Base-by-base conservation (phyloP, 2,888 invertebrate species). In the Anoplius nigerrimus region DNA sequence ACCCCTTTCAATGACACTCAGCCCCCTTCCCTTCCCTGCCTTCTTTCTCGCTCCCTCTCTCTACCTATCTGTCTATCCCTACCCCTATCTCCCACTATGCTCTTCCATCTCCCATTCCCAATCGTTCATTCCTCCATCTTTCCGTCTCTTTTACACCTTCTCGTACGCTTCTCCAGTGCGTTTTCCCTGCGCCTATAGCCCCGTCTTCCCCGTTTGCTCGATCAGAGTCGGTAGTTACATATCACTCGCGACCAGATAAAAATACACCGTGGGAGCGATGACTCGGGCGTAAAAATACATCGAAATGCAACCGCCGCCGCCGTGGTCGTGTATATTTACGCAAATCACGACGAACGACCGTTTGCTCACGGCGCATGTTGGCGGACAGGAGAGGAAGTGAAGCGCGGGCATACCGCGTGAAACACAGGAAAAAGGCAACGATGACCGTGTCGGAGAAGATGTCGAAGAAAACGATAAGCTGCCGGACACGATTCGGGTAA, bases 191-290 rank as follows among this genome's bases (percentile, higher is more conserved):
- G 48, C 20, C 55, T 62, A 55, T 52, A 43, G 56, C 56, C 13
- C 13, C 43, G 46, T 16, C 34, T 59, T 51, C 62, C 52, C 60
- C 71, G 73, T 71, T 58, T 34, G 34, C 34, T 34, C 34, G 34
- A 34, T 34, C 34, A 34, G 34, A 57, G 64, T 58, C 56, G 62
- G 69, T 69, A 74, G 80, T 82, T 81, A 79, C 81, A 80, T 84
- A 84, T 84, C 84, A 82, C 79, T 79, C 78, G 74, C 63, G 63
- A 18, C 22, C 48, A 75, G 82, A 83, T 83, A 87, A 88, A 88
- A 88, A 88, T 88, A 88, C 84, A 84, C 82, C 86, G 87, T 87
- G 87, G 83, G 88, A 88, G 88, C 88, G 87, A 88, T 88, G 87
- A 88, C 88, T 88, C 84, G 84, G 71, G 84, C 80, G 84, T 87